Evolutionary conservation across 2,888 invertebrate species (phyloP).

Genomic region (Conistra vaccinii): DNA sequence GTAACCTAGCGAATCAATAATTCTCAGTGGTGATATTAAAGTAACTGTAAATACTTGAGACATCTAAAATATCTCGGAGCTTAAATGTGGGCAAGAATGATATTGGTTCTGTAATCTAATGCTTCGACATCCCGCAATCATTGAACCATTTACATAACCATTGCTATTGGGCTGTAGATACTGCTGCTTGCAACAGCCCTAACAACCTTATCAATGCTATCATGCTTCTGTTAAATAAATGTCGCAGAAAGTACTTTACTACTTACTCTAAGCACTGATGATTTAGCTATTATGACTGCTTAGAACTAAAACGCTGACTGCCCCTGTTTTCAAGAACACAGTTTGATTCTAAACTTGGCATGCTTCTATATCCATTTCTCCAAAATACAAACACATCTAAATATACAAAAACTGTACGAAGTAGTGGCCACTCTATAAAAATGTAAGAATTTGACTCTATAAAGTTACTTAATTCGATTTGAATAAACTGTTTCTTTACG

Average conservation of each 20-base stretch:
- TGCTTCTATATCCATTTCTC: background rate
- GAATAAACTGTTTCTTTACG: conserved; percentile 75
- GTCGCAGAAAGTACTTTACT: background rate
- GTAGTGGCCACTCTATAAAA: conserved; percentile 85
- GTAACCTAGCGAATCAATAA: background rate
- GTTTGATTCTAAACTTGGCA: background rate
- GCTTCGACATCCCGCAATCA: background rate
- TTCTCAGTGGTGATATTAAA: conserved; percentile 15
- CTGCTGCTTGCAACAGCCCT: background rate
- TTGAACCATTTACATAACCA: background rate
- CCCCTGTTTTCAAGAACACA: background rate
- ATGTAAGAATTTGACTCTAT: conserved; percentile 70
- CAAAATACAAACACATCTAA: background rate
- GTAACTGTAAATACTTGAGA: background rate
- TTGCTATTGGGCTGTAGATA: background rate
- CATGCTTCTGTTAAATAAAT: background rate
- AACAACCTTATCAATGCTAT: background rate
- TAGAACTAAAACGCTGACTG: background rate
- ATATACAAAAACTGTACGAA: conserved; percentile 73
- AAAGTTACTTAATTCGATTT: conserved; percentile 73
- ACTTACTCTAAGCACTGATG: too few relatives aligned
- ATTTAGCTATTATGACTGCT: too few relatives aligned
- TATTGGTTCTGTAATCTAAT: background rate
- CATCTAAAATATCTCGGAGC: background rate
- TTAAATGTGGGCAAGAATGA: too few relatives aligned